These are phyloP conservation scores for Germaria angustata DNA, from an alignment of 2,888 invertebrate genomes.

Conservation along the genomic window DNA sequence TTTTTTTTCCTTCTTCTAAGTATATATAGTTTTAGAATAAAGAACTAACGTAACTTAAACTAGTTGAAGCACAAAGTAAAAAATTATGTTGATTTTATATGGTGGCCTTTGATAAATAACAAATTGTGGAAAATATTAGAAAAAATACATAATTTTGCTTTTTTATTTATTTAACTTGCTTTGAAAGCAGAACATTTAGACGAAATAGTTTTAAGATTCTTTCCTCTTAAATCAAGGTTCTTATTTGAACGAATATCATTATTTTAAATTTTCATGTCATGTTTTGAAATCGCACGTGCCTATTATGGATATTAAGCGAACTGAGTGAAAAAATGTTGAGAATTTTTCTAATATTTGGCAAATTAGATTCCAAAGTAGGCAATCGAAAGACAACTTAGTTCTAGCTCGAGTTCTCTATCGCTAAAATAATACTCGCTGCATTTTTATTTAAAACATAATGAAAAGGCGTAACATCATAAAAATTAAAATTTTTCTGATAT, in stretches of 20 bases:
- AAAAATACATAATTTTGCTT: not conserved
- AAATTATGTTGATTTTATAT: not conserved
- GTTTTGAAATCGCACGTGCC: not conserved
- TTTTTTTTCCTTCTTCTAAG: not conserved
- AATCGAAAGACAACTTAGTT: no score
- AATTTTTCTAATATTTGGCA: no score
- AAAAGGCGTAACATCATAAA: no score
- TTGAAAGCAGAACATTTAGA: not conserved
- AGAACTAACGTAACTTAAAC: conserved; percentile 15
- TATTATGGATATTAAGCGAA: not conserved
- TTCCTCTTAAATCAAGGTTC: conserved; percentile 1
- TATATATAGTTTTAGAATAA: not conserved
- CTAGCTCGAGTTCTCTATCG: no score
- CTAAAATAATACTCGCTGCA: no score
- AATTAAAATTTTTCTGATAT: no score
- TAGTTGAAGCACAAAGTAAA: not conserved
- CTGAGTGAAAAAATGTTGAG: no score
- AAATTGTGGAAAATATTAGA: not conserved
- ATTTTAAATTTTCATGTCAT: not conserved
- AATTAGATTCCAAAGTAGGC: no score
- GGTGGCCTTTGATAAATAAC: not conserved
- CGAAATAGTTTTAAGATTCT: not conserved
- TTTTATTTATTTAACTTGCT: not conserved
- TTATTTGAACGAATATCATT: not conserved
- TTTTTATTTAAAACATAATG: no score